Evolutionary conservation across 1,140 invertebrate species (phyloP).

Genomic region (Panulirus ornatus): DNA sequence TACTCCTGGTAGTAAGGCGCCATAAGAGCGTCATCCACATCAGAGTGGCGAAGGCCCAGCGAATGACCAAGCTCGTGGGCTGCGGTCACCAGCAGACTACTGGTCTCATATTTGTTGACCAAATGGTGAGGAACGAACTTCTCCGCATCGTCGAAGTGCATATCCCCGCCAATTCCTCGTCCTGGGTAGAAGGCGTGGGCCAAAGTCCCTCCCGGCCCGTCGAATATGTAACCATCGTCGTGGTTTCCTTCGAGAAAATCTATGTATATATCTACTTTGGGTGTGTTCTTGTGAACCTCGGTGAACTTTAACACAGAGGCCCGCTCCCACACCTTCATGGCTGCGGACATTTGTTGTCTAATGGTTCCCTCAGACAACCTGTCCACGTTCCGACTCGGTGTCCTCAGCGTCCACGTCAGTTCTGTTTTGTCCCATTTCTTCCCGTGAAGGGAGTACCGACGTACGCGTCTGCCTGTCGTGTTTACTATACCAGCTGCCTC

Average conservation of each 20-base stretch:
- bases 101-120: slow-evolving; percentile 75
- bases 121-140: slow-evolving; percentile 77
- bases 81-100: slow-evolving; percentile 80
- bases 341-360: slow-evolving; percentile 6
- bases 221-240: slow-evolving; percentile 83
- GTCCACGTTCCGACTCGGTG: not conserved
- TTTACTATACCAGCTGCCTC: not conserved
- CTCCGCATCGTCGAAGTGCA: slow-evolving; percentile 81
- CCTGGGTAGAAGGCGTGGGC: slow-evolving; percentile 80
- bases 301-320: slow-evolving; percentile 10
- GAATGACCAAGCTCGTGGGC: slow-evolving; percentile 80
- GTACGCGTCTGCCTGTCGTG: not conserved
- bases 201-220: slow-evolving; percentile 77
- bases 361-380: not conserved
- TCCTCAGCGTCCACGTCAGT: slow-evolving; percentile 38
- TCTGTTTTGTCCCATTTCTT: slow-evolving; percentile 36
- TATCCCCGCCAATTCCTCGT: slow-evolving; percentile 79
- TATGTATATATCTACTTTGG: slow-evolving; percentile 55
- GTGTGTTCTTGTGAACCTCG: slow-evolving; percentile 38
- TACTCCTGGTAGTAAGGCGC: slow-evolving; percentile 79
- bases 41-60: slow-evolving; percentile 81
- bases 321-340: slow-evolving; percentile 39
- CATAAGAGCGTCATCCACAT: slow-evolving; percentile 78
- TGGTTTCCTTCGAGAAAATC: slow-evolving; percentile 84
- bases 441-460: slow-evolving; percentile 27